Evolutionary conservation across 2,797 vertebrate species (phyloP).

Genomic region (Sparus aurata): DNA sequence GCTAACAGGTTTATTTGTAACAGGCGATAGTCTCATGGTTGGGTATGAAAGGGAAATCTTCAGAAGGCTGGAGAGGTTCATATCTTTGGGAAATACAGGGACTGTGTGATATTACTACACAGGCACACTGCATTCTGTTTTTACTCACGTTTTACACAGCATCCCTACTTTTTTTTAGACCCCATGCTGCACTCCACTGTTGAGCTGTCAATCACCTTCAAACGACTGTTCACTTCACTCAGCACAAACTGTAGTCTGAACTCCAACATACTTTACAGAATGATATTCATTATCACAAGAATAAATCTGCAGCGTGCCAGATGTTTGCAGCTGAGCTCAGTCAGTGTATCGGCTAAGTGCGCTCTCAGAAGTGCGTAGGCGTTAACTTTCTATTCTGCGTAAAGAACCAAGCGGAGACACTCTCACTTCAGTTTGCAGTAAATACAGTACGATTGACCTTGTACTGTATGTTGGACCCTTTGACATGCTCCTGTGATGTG

Average conservation of each 20-base stretch:
- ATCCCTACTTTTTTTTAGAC: too few relatives aligned
- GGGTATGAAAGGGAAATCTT: too few relatives aligned
- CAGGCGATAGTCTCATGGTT: too few relatives aligned
- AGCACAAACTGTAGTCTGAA: not conserved
- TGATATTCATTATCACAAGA: slow-evolving; percentile 41
- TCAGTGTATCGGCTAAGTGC: slow-evolving; percentile 19
- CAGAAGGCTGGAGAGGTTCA: too few relatives aligned
- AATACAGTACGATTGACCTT: slow-evolving; percentile 16
- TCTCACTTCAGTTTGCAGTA: slow-evolving; percentile 2
- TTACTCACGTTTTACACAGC: too few relatives aligned
- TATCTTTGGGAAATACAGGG: too few relatives aligned
- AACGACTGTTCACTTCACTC: not conserved
- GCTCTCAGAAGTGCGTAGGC: slow-evolving; percentile 1
- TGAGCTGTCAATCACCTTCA: not conserved
- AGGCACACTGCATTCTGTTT: too few relatives aligned
- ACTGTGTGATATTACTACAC: too few relatives aligned
- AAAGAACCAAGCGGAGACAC: not conserved
- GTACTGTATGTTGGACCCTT: not conserved
- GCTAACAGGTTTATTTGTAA: too few relatives aligned
- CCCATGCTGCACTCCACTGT: too few relatives aligned
- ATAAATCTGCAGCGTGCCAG: slow-evolving; percentile 48
- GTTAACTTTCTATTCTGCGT: slow-evolving; percentile 9
- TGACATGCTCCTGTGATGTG: slow-evolving; percentile 21
- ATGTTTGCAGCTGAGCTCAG: slow-evolving; percentile 45
- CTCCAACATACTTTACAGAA: slow-evolving; percentile 11